These are phyloP conservation scores for Scolopax mira DNA, from an alignment of 2,113 vertebrate species.

Conservation along the genomic window DNA sequence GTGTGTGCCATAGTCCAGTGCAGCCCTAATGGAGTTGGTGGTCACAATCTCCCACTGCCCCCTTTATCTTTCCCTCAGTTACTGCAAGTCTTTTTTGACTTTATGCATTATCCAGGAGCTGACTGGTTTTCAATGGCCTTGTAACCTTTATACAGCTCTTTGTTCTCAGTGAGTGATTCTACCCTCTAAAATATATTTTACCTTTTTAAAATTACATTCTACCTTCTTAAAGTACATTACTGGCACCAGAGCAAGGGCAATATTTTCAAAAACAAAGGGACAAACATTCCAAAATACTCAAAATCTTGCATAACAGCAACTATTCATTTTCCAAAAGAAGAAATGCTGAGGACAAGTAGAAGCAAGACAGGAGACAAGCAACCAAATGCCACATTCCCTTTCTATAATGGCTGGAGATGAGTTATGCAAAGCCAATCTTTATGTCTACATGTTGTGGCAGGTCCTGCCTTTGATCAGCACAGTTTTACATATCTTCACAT, in stretches of 20 bases:
- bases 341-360: not conserved
- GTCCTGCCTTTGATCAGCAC: not conserved
- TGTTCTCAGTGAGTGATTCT: too few species aligned
- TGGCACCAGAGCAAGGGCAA: not conserved
- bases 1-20: too few species aligned
- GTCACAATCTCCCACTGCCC: too few species aligned
- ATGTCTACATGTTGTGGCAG: not conserved
- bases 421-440: not conserved
- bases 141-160: too few species aligned
- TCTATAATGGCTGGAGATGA: not conserved
- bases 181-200: too few species aligned
- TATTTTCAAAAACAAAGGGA: not conserved
- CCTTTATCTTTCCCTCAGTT: too few species aligned
- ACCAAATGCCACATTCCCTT: rapidly evolving
- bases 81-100: too few species aligned
- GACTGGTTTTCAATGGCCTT: too few species aligned
- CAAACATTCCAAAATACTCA: not conserved
- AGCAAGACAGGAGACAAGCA: not conserved
- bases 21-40: too few species aligned
- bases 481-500: not conserved
- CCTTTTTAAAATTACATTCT: too few species aligned
- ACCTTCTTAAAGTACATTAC: too few species aligned
- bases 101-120: too few species aligned
- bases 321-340: not conserved
- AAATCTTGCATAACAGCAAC: not conserved